Percentiles rank a stretch among this genome's conserved stretches.
phyloP scores from a whole-genome alignment of 2,797 vertebrate genomes.

The Muraenolepis orangiensis region DNA sequence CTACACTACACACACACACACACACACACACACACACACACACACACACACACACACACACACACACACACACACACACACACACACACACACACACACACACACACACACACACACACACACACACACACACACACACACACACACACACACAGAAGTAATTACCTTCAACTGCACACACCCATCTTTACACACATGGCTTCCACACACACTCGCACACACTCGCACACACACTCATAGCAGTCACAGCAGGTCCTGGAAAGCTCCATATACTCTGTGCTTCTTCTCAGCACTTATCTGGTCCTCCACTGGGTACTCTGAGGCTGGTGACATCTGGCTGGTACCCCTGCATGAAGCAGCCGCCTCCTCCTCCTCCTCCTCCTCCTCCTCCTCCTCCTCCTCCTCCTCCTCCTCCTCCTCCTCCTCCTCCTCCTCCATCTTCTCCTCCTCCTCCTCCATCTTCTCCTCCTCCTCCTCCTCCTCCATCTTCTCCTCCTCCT shows the following conservation, averaged over 20 bases:
- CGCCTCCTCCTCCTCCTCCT: background rate
- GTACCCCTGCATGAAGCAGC: background rate
- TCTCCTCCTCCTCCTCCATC: background rate
- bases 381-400: background rate
- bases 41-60: background rate
- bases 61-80: background rate
- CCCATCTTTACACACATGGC: background rate
- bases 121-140: slow-evolving; percentile 3
- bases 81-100: background rate
- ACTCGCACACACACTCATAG: background rate
- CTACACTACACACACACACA: background rate
- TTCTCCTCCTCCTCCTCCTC: background rate
- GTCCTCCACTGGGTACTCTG: background rate
- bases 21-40: background rate
- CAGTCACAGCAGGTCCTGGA: background rate
- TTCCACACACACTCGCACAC: background rate
- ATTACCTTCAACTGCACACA: background rate
- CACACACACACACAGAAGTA: background rate
- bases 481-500: background rate
- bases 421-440: background rate
- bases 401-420: background rate
- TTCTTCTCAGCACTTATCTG: background rate
- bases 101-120: slow-evolving; percentile 4
- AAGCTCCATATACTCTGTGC: background rate
- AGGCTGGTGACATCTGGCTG: background rate